A percentile compares a stretch with the other conserved stretches of the same genome.
Evolutionary conservation across 2,888 invertebrate genomes (phyloP).

Genomic region (Tetranychus piercei): DNA sequence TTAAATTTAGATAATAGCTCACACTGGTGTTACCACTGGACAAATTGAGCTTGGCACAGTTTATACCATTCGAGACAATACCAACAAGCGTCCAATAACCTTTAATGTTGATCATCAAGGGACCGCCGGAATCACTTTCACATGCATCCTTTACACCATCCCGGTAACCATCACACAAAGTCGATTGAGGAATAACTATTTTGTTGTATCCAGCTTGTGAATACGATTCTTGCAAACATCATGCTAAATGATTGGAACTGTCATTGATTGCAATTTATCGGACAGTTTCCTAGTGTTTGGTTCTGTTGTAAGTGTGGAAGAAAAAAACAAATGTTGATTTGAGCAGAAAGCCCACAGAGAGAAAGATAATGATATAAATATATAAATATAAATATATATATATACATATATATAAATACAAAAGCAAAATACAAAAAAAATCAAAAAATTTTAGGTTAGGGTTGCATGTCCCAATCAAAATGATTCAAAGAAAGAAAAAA

Average conservation of each 20-base stretch:
- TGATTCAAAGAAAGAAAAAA: neutral
- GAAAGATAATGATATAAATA: neutral
- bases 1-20: neutral
- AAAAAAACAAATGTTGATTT: neutral
- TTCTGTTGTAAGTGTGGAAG: neutral
- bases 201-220: constrained; percentile 31
- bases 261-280: constrained; percentile 52
- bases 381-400: neutral
- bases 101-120: constrained; percentile 53
- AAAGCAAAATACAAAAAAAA: neutral
- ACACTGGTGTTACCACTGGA: neutral
- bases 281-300: neutral
- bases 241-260: constrained; percentile 76
- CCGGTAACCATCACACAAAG: constrained; percentile 68
- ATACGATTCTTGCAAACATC: constrained; percentile 79
- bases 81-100: constrained; percentile 71
- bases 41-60: constrained; percentile 41
- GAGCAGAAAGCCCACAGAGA: neutral
- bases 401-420: neutral
- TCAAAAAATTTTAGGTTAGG: neutral
- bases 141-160: constrained; percentile 81
- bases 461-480: neutral
- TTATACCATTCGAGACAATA: constrained; percentile 78
- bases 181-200: neutral
- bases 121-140: constrained; percentile 85